Evolutionary conservation across 92 coral and sea anemone species (phyloP), one percentile per base, ranked within the genome.

Genomic region (Metridium senile): DNA sequence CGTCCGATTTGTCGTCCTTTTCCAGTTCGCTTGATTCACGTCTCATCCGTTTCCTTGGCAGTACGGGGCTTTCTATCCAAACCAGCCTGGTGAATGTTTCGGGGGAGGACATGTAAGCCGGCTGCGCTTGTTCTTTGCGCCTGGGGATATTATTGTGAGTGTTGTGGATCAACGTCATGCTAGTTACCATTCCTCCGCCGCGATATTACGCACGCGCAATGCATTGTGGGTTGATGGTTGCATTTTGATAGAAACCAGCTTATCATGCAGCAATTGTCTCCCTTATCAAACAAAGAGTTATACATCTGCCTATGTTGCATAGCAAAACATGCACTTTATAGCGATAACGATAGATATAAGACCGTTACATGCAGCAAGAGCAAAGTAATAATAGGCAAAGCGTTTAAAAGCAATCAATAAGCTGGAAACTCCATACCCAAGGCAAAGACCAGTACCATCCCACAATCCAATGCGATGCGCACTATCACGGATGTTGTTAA

Each of bases 1-100:
- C 84, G 52, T 79, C 84, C 11, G 67, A 56, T 46, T 58, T 73
- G 33, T 73, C 59, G 1, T 74, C 79, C 11, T 32, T 33, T 25
- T 65, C 82, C 74, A 66, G 33, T 30, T 66, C 66, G 26, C 66
- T 49, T 43, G 76, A 71, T 20, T 71, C 84, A 6, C 51, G 72
- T 21, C 59, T 54, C 62, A 63, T 62, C 65, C 62, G 87, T 68
- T 73, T 86, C 68, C 93, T 76, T 35, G 92, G 97, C 26, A 84
- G 76, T 27, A 87, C 87, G 17, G 98, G 84, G 74, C 99, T 92
- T 51, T 96, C 99, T 62, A 96, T 96, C 99, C 99, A 96, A 28
- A 96, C 99, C 75, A 96, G 81, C 70, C 93, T 94, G 70, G 90
- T 93, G 75, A 96, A 96, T 67, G 85, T 87, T 52, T 88, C 99